Percentiles rank a stretch among this genome's conserved stretches.
Evolutionary conservation across 2,113 vertebrate species (phyloP).

Genomic region (Cygnus buccinator): DNA sequence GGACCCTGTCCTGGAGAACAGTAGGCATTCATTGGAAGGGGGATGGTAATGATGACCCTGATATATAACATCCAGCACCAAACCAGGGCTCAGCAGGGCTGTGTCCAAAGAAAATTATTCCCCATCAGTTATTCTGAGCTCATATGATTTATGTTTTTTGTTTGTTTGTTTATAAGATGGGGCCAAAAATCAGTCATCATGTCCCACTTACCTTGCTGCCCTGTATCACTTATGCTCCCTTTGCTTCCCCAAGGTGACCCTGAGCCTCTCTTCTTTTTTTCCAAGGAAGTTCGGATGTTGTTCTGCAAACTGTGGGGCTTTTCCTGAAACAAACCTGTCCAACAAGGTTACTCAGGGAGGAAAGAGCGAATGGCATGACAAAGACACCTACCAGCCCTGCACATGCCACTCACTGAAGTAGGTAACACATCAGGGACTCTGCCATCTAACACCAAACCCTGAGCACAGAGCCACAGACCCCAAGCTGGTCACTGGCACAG

Average conservation of each 20-base stretch:
- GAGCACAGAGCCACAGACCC: neutral
- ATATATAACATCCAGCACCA: neutral
- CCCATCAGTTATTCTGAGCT: neutral
- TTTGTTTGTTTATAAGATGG: too few relatives aligned
- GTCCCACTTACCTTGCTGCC: slow-evolving; percentile 68
- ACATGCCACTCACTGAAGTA: too few relatives aligned
- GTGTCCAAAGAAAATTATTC: neutral
- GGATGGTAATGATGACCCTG: neutral
- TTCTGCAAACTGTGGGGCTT: slow-evolving; percentile 89
- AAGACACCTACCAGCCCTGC: neutral
- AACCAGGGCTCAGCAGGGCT: neutral
- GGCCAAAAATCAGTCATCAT: neutral
- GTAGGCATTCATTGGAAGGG: neutral
- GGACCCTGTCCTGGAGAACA: neutral
- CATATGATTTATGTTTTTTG: neutral
- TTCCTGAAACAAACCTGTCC: slow-evolving; percentile 95
- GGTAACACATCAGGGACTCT: neutral
- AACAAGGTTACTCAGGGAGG: slow-evolving; percentile 48
- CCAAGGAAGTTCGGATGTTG: slow-evolving; percentile 81
- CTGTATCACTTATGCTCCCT: slow-evolving; percentile 43
- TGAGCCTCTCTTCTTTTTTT: slow-evolving; percentile 80
- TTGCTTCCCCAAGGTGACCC: slow-evolving; percentile 64
- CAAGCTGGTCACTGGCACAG: neutral
- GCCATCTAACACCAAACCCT: neutral
- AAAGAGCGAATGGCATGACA: neutral